Conservation (phyloP, 2,797 vertebrate genomes). For the Manis javanica region DNA sequence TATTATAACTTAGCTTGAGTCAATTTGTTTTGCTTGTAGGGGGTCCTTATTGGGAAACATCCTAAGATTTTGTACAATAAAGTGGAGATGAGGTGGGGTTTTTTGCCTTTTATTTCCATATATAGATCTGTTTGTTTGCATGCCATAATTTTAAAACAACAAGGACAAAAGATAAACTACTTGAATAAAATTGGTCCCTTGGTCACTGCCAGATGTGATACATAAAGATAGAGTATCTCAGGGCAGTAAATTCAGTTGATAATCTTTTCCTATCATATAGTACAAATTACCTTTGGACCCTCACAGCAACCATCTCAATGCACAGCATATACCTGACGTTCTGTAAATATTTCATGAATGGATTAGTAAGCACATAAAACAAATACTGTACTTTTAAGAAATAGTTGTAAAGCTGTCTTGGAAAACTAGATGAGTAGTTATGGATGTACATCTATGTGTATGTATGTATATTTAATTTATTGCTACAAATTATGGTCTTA, state of each 20-base stretch:
- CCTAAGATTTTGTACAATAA: constrained; percentile 39
- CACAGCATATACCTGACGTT: background rate
- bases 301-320: background rate
- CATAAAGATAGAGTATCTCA: background rate
- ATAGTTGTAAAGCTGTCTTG: background rate
- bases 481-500: background rate
- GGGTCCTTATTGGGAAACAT: constrained; percentile 57
- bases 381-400: background rate
- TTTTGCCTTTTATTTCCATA: background rate
- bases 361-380: constrained; percentile 22
- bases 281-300: background rate
- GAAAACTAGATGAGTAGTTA: background rate
- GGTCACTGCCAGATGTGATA: background rate
- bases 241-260: background rate
- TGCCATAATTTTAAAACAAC: constrained; percentile 23
- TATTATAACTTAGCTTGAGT: constrained; percentile 66
- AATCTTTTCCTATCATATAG: background rate
- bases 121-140: constrained; percentile 7
- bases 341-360: constrained; percentile 33
- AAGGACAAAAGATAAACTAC: background rate
- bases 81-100: background rate
- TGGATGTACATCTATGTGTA: background rate
- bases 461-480: background rate
- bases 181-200: constrained; percentile 10
- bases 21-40: constrained; percentile 65